These are phyloP conservation scores for Axea sp. DNA, from an alignment of 2,888 invertebrate genomes.

Conservation along the genomic window DNA sequence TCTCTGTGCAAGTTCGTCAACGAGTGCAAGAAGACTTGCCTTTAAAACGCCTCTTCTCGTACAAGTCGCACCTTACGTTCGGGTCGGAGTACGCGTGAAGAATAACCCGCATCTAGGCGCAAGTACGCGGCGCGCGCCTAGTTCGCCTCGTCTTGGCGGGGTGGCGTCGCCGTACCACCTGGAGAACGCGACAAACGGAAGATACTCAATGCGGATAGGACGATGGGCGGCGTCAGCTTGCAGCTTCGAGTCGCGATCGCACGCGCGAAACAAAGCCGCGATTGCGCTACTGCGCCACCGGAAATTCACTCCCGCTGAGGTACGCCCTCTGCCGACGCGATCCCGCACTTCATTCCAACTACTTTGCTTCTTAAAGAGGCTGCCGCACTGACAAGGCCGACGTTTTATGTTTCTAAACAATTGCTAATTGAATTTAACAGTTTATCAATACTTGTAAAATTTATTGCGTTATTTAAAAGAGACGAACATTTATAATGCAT, in stretches of 20 bases:
- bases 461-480: too few species aligned
- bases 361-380: conserved; percentile 1
- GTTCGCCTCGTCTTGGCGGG: conserved; percentile 54
- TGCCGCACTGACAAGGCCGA: too few species aligned
- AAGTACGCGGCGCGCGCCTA: conserved; percentile 58
- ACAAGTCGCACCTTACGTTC: conserved; percentile 31
- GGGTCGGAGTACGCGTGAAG: conserved; percentile 46
- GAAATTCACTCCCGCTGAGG: conserved; percentile 45
- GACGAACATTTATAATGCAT: too few species aligned
- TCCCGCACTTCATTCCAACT: conserved; percentile 24
- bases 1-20: conserved; percentile 49
- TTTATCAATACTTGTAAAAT: too few species aligned
- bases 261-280: conserved; percentile 68
- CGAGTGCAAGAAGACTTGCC: conserved; percentile 41
- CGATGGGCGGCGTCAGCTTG: conserved; percentile 74
- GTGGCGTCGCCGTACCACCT: conserved; percentile 63
- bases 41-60: conserved; percentile 46
- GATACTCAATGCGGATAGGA: conserved; percentile 69
- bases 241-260: conserved; percentile 71
- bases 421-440: too few species aligned
- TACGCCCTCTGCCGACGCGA: conserved; percentile 56
- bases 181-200: conserved; percentile 66
- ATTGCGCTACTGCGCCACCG: conserved; percentile 68
- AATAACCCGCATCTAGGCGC: conserved; percentile 59
- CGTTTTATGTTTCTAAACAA: too few species aligned